Evolutionary conservation across 2,797 vertebrate genomes (phyloP).

Genomic region (Synaphobranchus kaupii): DNA sequence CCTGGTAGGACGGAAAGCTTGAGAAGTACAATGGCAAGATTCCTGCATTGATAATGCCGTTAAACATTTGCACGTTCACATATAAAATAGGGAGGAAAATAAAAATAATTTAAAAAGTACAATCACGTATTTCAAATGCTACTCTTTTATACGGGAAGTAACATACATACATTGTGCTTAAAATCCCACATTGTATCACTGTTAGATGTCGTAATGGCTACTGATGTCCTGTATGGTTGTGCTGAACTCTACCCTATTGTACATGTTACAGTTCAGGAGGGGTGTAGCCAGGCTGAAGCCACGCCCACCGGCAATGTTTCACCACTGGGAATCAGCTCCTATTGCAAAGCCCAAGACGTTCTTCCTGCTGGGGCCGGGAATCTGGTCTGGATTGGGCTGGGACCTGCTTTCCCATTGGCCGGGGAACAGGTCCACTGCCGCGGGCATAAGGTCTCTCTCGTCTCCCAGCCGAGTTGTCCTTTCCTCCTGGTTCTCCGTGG

Average conservation of each 20-base stretch:
- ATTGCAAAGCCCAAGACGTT: background rate
- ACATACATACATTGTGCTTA: constrained; percentile 34
- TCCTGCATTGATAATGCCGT: constrained; percentile 26
- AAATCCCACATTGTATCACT: constrained; percentile 24
- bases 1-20: constrained; percentile 19
- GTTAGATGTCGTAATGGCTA: constrained; percentile 42
- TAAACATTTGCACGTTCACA: constrained; percentile 52
- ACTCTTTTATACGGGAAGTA: constrained; percentile 44
- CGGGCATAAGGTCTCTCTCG: background rate
- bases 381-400: constrained; percentile 14
- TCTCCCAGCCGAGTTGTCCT: background rate
- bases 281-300: constrained; percentile 19
- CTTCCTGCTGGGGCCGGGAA: constrained; percentile 19
- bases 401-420: background rate
- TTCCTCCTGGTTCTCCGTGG: background rate
- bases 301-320: background rate
- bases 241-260: constrained; percentile 35
- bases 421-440: background rate
- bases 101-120: constrained; percentile 67
- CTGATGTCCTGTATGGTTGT: constrained; percentile 32
- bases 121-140: constrained; percentile 48
- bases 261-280: constrained; percentile 38
- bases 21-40: background rate
- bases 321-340: background rate
- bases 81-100: constrained; percentile 63